Conservation (phyloP, 1,140 invertebrate species). For the Coenobita brevimanus region DNA sequence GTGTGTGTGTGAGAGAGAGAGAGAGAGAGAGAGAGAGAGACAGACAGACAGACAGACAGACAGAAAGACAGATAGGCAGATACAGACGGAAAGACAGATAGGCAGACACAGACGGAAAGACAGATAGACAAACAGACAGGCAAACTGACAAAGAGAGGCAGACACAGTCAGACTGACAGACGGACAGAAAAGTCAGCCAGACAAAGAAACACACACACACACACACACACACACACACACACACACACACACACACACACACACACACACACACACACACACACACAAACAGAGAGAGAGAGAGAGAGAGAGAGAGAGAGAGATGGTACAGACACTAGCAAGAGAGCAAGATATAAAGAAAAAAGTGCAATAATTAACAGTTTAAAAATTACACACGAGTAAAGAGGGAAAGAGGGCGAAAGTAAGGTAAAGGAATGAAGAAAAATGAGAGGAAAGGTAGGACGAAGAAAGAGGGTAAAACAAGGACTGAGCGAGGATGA, state of each 20-base stretch:
- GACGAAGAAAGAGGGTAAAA: neutral
- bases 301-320: neutral
- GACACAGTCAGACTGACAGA: neutral
- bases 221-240: conserved; percentile 4
- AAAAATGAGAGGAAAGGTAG: neutral
- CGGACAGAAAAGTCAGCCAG: no score
- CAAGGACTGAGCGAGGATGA: neutral
- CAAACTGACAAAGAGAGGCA: neutral
- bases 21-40: conserved; percentile 36
- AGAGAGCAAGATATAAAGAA: neutral
- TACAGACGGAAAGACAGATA: conserved; percentile 3
- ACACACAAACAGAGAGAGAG: neutral
- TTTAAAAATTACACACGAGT: neutral
- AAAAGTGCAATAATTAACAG: neutral
- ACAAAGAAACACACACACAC: neutral
- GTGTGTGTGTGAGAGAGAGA: conserved; percentile 13
- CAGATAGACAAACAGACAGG: neutral
- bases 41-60: neutral
- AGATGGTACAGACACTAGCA: neutral
- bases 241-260: neutral
- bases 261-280: no score
- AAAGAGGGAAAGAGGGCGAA: no score
- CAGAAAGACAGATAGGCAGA: neutral
- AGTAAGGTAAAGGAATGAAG: no score
- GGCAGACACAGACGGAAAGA: no score